A percentile compares a stretch with the other conserved stretches of the same genome.
Conservation (phyloP, 2,888 invertebrate genomes). For the Apocheima hispidaria region DNA sequence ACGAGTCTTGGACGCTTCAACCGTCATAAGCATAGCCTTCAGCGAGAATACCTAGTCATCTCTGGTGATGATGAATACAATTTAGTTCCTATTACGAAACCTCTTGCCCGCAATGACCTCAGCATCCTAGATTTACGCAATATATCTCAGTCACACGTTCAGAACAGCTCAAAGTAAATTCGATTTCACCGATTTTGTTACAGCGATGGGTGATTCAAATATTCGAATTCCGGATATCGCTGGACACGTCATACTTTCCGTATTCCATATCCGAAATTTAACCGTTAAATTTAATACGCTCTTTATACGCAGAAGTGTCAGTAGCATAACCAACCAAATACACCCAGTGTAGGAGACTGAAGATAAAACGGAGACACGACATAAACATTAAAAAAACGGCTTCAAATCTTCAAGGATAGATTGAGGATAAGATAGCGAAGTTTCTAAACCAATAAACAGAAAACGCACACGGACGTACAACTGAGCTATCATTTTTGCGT, state of each 20-base stretch:
- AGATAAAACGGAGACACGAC: too few relatives aligned
- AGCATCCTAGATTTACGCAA: conserved; percentile 18
- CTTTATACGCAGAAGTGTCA: neutral
- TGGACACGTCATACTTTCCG: conserved; percentile 27
- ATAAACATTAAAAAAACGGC: too few relatives aligned
- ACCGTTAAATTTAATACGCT: neutral
- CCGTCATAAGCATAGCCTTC: neutral
- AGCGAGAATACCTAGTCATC: neutral
- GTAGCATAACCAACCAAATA: neutral
- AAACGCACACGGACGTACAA: too few relatives aligned
- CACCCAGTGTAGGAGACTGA: too few relatives aligned
- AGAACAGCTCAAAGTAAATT: conserved; percentile 26
- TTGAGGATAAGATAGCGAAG: too few relatives aligned
- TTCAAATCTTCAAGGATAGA: too few relatives aligned
- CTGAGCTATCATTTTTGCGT: too few relatives aligned
- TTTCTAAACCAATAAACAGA: too few relatives aligned
- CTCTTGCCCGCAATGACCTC: conserved; percentile 12
- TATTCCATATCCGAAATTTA: conserved; percentile 19
- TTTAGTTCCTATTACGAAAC: neutral
- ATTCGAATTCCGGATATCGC: conserved; percentile 28
- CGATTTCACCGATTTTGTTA: conserved; percentile 28
- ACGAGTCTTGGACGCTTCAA: too few relatives aligned
- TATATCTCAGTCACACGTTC: conserved; percentile 11
- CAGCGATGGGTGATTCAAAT: conserved; percentile 38
- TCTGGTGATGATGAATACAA: neutral